Evolutionary conservation across 2,113 vertebrate genomes (phyloP).

Genomic region (Sinocyclocheilus maitianheensis): DNA sequence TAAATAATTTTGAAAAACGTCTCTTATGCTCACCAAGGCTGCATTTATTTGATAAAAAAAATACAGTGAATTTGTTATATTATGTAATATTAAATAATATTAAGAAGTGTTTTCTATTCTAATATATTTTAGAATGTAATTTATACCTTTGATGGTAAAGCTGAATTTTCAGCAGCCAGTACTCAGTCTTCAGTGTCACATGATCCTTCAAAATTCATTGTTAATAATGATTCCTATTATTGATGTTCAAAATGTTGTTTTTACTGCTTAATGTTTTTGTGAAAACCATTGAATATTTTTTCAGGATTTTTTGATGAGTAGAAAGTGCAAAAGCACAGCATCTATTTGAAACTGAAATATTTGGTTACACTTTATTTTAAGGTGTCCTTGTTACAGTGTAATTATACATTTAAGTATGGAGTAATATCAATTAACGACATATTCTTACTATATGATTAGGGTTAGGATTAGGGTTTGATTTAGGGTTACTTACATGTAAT

Average conservation of each 20-base stretch:
- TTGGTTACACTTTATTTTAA: too few relatives aligned
- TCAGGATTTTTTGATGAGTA: too few relatives aligned
- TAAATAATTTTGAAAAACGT: neutral
- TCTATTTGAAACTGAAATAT: neutral
- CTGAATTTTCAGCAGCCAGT: neutral
- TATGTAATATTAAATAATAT: neutral
- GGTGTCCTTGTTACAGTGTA: too few relatives aligned
- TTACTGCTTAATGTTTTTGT: too few relatives aligned
- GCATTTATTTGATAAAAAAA: neutral
- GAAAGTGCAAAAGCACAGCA: neutral
- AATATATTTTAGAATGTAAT: neutral
- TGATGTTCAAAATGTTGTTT: neutral
- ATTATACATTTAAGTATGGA: too few relatives aligned
- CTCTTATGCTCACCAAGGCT: neutral
- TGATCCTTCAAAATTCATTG: neutral
- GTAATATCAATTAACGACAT: too few relatives aligned
- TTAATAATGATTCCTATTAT: neutral
- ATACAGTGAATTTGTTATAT: neutral
- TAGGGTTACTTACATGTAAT: too few relatives aligned
- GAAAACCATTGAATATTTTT: too few relatives aligned
- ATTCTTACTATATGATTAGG: too few relatives aligned
- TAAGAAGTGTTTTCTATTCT: too few relatives aligned
- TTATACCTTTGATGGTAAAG: neutral
- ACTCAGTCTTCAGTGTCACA: neutral
- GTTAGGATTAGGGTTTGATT: too few relatives aligned